Evolutionary conservation across 2,888 invertebrate species (phyloP), one percentile per base, ranked within the genome.

Genomic region (Microplitis deprimator): DNA sequence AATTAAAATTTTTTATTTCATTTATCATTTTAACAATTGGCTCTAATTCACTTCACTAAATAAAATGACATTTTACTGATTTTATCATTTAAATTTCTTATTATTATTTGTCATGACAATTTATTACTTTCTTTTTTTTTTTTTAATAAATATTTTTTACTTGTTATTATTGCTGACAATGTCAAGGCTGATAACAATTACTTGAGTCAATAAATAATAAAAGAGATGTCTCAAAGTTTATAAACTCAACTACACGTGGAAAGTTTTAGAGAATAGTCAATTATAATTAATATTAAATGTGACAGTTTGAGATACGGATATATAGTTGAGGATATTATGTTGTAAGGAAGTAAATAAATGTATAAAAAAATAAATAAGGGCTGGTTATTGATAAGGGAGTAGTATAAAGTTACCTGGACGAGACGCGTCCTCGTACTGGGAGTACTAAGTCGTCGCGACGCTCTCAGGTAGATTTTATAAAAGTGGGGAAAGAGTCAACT

Each of bases 201-300:
- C 70, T 29, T 41, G 29, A 41, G 20, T 82, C 84, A 83, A 29
- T 29, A 29, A 29, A 29, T 29, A 29, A 29, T 29, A 29, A 29
- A 29, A 29, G 3, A 29, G 29, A 29, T 29, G 29, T 29, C 29
- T 29, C 4, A 29, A 29, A 29, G 29, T 29, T 29, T 29, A 4
- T 0, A 29, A 29, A 29, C 29, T 29, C 29, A 29, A 29, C 29
- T 29, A 29, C 29, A 29, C 29, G 29, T 29, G 29, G 29, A 29
- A 29, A 29, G 29, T 29, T 29, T 29, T 29, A 29, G 29, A 3
- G 29, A 1, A 29, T 29, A 29, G 29, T 29, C 29, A 29, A 29
- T 29, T 29, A 29, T 29, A 29, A 29, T 29, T 29, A 29, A 29
- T 29, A 29, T 29, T 29, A 29, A 29, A 29, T 29, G 29, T 29